Base-by-base conservation (phyloP, 64 coral and sea anemone species). In the Cladopsammia gracilis region DNA sequence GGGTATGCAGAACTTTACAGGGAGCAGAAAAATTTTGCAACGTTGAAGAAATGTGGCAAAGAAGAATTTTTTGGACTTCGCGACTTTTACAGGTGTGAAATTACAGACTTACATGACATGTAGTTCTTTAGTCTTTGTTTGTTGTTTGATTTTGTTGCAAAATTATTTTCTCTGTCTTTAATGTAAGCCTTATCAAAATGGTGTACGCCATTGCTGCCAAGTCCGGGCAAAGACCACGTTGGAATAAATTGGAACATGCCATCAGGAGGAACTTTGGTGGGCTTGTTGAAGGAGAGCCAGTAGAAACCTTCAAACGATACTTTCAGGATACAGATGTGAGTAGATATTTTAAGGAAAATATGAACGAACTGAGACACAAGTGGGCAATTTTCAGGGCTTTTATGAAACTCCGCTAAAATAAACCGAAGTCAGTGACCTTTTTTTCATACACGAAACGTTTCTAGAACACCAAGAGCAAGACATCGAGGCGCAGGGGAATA, bases 121-220 rank as follows among this genome's bases (percentile, higher is more conserved):
- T 49, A 3, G 20, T 16, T 51, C 2, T 57, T 4, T 62, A 73
- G 5, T 10, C 42, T 2, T 8, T 3, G 51, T 25, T 12, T 48
- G 48, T 18, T 25, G 11, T 25, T 50, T 70, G 18, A 42, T 57
- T 80, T 48, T 5, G 25, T 13, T 19, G 11, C 48, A 18, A 47
- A 19, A 24, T 19, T 87, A 3, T 70, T 85, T 18, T 9, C 23
- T 75, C 16, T 73, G 15, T 73, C 4, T 77, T 79, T 0, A n/a
- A n/a, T n/a, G n/a, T n/a, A 60, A 98, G 96, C 51, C 89, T 98
- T 8, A 94, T 98, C 8, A 98, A 98, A 66, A 98, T 98, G 96
- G 93, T 98, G 62, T 98, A 93, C 54, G 79, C 86, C 15, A 82
- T 95, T 50, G 96, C 96, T 42, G 90, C 82, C 14, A 78, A 83